These are phyloP conservation scores for Bombus polaris DNA, from an alignment of 1,140 invertebrate genomes.

Conservation along the genomic window DNA sequence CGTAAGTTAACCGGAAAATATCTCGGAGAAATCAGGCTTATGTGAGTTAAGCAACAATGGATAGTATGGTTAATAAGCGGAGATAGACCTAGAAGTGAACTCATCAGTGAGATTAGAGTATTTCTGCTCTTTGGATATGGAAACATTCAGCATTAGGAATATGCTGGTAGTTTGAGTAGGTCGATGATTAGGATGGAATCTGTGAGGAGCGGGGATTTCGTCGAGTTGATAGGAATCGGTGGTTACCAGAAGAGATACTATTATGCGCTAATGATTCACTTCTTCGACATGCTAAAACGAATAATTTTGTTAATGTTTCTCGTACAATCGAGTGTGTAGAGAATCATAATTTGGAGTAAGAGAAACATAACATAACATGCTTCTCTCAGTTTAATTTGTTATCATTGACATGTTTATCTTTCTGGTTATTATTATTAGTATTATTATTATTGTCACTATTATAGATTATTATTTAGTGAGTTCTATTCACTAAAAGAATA, in stretches of 20 bases:
- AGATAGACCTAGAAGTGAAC: background rate
- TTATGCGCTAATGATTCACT: background rate
- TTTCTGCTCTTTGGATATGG: background rate
- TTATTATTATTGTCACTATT: no score
- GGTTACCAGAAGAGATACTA: background rate
- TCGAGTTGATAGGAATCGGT: background rate
- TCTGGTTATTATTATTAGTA: no score
- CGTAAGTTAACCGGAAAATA: background rate
- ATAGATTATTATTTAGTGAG: no score
- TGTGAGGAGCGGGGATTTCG: background rate
- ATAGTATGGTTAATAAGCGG: background rate
- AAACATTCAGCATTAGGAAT: constrained; percentile 2
- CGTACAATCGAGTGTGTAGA: background rate
- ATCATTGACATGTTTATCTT: background rate
- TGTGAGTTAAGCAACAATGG: background rate
- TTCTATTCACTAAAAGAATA: no score
- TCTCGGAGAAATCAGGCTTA: background rate
- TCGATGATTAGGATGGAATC: constrained; percentile 4
- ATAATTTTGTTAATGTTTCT: background rate
- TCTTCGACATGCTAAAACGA: background rate
- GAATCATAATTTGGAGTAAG: background rate
- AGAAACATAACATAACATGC: background rate
- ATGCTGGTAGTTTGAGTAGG: constrained; percentile 4
- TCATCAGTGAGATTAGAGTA: constrained; percentile 6
- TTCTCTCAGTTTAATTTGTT: background rate